A percentile compares a stretch with the other conserved stretches of the same genome.
Conservation (phyloP, 2,113 vertebrate species). For the Macroglossus sobrinus region DNA sequence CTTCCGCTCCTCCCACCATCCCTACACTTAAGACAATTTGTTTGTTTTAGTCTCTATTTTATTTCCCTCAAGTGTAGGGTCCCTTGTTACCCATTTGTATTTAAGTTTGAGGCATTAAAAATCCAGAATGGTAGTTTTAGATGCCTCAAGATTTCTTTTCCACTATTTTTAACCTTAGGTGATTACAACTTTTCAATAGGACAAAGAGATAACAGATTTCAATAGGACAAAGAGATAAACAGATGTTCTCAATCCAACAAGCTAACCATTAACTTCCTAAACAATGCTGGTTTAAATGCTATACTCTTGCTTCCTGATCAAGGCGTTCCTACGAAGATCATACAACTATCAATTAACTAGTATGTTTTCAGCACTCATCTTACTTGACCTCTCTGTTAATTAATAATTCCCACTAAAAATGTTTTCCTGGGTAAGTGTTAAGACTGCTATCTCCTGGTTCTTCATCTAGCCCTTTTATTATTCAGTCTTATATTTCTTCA, state of each 20-base stretch:
- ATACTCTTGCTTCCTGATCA: neutral
- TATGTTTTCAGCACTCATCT: neutral
- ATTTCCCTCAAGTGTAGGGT: neutral
- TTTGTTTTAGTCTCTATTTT: neutral
- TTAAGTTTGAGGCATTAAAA: slow-evolving; percentile 3
- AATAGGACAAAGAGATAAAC: neutral
- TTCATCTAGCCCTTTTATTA: neutral
- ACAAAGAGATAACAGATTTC: neutral
- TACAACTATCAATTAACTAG: neutral
- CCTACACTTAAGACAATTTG: neutral
- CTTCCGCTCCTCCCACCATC: neutral
- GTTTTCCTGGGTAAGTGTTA: neutral
- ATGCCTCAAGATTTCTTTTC: neutral
- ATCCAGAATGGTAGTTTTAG: neutral
- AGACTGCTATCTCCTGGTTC: neutral
- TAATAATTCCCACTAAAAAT: neutral
- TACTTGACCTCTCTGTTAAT: neutral
- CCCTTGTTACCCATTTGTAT: neutral
- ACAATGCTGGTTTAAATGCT: neutral
- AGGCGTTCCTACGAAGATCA: neutral
- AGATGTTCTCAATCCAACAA: neutral
- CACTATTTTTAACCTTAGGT: neutral
- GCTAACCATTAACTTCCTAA: neutral
- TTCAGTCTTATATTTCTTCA: neutral
- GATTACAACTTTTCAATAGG: neutral